phyloP scores from a whole-genome alignment of 2,113 vertebrate species.

The Microtus richardsoni region DNA sequence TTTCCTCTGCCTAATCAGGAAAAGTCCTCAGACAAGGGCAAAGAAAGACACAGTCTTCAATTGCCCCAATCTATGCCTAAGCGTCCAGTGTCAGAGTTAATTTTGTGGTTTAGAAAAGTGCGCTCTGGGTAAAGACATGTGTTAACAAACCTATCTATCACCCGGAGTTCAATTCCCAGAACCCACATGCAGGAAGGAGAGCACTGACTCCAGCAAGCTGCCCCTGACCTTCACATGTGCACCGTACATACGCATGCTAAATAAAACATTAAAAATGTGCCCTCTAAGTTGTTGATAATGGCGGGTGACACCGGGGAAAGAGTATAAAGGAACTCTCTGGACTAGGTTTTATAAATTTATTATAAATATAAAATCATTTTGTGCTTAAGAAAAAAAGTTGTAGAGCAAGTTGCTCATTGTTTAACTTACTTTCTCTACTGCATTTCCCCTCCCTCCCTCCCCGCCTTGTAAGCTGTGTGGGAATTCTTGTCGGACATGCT shows the following conservation, averaged over 20 bases:
- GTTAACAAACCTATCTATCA: too few relatives aligned
- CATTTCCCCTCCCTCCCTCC: neutral
- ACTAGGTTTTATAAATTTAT: neutral
- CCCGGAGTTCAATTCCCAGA: neutral
- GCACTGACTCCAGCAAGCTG: neutral
- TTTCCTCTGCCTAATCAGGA: neutral
- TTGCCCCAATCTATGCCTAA: neutral
- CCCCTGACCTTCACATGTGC: neutral
- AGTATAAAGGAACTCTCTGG: neutral
- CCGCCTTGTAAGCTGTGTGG: neutral
- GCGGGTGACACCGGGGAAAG: fast-evolving
- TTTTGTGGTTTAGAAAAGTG: neutral
- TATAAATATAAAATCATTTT: neutral
- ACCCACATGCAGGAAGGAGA: neutral
- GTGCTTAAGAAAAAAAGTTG: neutral
- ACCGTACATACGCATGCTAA: too few relatives aligned
- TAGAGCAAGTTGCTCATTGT: neutral
- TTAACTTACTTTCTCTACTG: neutral
- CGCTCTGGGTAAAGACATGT: neutral
- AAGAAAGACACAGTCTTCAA: neutral
- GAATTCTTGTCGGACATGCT: neutral
- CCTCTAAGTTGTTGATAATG: neutral
- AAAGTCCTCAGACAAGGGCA: neutral
- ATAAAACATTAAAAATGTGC: neutral
- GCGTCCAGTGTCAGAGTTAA: neutral